Evolutionary conservation across 2,113 vertebrate species (phyloP).

Genomic region (Eidolon helvum): DNA sequence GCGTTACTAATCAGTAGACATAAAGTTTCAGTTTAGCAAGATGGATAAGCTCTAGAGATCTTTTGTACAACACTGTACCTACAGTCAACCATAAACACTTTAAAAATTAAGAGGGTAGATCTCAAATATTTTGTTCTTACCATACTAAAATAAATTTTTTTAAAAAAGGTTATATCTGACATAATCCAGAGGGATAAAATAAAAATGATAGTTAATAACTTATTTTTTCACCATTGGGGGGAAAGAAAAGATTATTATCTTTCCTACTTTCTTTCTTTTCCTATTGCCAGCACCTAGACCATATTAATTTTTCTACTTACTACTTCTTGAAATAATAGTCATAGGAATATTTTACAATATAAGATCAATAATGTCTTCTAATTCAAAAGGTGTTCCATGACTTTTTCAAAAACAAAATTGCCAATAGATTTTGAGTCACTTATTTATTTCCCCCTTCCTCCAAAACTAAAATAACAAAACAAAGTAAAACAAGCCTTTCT

Average conservation of each 20-base stretch:
- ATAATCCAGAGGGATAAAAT: neutral
- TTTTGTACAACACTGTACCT: neutral
- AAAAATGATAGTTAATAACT: neutral
- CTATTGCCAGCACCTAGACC: neutral
- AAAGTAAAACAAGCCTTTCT: neutral
- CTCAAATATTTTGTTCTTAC: neutral
- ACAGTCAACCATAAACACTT: neutral
- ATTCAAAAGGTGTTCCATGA: neutral
- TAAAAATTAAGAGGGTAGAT: neutral
- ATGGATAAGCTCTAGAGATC: neutral
- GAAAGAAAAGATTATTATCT: neutral
- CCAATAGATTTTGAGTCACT: neutral
- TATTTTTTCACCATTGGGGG: neutral
- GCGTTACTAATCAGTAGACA: neutral
- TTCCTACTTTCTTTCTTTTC: neutral
- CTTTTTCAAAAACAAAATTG: slow-evolving; percentile 36
- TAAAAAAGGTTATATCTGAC: neutral
- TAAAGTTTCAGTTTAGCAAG: neutral
- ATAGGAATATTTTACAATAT: neutral
- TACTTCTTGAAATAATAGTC: neutral
- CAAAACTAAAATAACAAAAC: neutral
- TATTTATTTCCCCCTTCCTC: neutral
- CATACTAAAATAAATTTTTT: neutral
- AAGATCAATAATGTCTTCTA: neutral
- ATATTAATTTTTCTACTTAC: neutral